Base-by-base conservation (phyloP, 2,113 vertebrate species). In the Laticauda laticaudata region DNA sequence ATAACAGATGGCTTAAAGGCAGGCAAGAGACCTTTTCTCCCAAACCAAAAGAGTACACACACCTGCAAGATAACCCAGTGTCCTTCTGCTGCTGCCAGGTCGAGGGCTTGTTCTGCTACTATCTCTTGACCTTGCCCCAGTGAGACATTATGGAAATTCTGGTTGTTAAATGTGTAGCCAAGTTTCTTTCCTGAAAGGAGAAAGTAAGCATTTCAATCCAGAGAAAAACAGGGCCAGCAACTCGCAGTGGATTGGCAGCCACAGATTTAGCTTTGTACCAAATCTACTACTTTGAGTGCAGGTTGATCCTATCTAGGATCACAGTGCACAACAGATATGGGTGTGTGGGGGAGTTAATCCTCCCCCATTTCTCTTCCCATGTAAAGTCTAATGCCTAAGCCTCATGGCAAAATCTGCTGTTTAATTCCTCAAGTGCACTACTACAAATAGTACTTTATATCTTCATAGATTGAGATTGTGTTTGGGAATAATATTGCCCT, bases 21-120 rank as follows among this genome's bases (percentile, higher is more conserved):
- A 24, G 18, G 45, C 15, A 9, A 0, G 45, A 7, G 23, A 21
- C 29, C 54, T 43, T 34, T 57, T 6, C 57, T 18, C 81, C 29
- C 53, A 23, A 0, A 53, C 26, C 23, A 90, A 92, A 29, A 87
- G 29, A 69, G 86, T 11, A 5, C 1, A 3, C 1, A 0, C 7
- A 98, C 99, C 99, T 99, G 99, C 48, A 99, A 96, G 95, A 99
- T 99, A 88, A 99, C 98, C 99, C 99, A 99, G 95, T 99, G 99
- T 1, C 99, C 99, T 9, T 98, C 97, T 94, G 96, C 96, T 0
- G 98, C 98, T 86, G 99, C 99, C 88, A 99, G 55, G 29, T 98
- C 97, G 53, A 99, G 97, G 0, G 98, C 97, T 88, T 98, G 98
- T 39, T 99, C 99, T 21, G 99, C 99, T 34, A 99, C 97, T 0